Base-by-base conservation (phyloP, 2,888 invertebrate genomes). In the Lepetodrilus schrolli region DNA sequence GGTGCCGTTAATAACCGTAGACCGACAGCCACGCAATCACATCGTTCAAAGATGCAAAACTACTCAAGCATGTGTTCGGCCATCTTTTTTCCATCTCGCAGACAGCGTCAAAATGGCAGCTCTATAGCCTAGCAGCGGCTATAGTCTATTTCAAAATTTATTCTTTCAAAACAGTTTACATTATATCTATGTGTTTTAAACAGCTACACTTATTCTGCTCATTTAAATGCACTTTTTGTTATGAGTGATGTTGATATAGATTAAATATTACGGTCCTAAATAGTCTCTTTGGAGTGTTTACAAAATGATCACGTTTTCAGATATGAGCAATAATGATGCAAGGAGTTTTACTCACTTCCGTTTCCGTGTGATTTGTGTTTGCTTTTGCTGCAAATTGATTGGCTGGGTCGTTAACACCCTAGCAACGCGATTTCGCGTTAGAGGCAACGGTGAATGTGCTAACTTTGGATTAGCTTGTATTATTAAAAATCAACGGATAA, bases 131-230 rank as follows among this genome's bases (percentile, higher is more conserved):
- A 34, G 73, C 68, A 43, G 72, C 58, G n/a, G 38, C 20, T 70
- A 70, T 70, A 70, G 70, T 70, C 50, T 36, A 37, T 70, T 70
- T 23, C 70, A 50, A 1, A 21, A 50, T 30, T n/a, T 26, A 58
- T 43, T 17, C n/a, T n/a, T n/a, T n/a, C n/a, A n/a, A n/a, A n/a
- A n/a, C n/a, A n/a, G n/a, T n/a, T n/a, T n/a, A n/a, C n/a, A n/a
- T n/a, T n/a, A n/a, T n/a, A n/a, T n/a, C n/a, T n/a, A n/a, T n/a
- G n/a, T n/a, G n/a, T n/a, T n/a, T n/a, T n/a, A n/a, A n/a, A n/a
- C n/a, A n/a, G n/a, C n/a, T n/a, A n/a, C n/a, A n/a, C n/a, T n/a
- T n/a, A n/a, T n/a, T n/a, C n/a, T n/a, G n/a, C n/a, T n/a, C n/a
- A n/a, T n/a, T n/a, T n/a, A n/a, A n/a, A n/a, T n/a, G n/a, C n/a